Evolutionary conservation across 1,140 invertebrate species (phyloP).

Genomic region (Mactra quadrangularis): DNA sequence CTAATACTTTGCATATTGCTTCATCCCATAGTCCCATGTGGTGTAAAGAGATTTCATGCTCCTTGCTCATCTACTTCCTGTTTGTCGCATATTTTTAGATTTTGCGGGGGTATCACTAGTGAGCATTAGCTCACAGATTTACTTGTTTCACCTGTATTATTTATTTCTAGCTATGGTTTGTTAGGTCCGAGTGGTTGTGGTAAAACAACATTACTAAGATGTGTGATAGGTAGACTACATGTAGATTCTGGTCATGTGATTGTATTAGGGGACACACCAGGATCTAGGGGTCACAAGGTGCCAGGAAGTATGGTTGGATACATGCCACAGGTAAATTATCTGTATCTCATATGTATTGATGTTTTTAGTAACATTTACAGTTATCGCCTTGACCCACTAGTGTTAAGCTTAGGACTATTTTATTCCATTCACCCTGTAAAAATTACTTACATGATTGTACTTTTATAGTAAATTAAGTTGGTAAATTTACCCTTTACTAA

Average conservation of each 20-base stretch:
- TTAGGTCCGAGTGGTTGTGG: slow-evolving; percentile 82
- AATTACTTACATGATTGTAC: too few species aligned
- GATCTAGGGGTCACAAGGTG: slow-evolving; percentile 78
- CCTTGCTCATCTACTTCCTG: not conserved
- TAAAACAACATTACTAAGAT: slow-evolving; percentile 83
- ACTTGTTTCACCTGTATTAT: not conserved
- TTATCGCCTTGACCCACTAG: too few species aligned
- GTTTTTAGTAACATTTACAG: too few species aligned
- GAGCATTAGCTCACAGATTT: not conserved
- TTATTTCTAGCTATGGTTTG: slow-evolving; percentile 78
- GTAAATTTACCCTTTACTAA: too few species aligned
- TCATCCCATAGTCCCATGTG: not conserved
- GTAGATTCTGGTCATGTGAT: slow-evolving; percentile 78
- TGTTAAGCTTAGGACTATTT: too few species aligned
- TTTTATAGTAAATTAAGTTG: too few species aligned
- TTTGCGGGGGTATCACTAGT: not conserved
- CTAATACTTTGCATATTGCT: too few species aligned
- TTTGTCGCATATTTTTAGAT: not conserved
- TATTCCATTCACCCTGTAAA: too few species aligned
- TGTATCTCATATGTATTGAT: too few species aligned
- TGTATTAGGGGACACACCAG: slow-evolving; percentile 81
- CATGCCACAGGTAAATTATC: slow-evolving; percentile 82
- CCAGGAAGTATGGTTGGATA: slow-evolving; percentile 83
- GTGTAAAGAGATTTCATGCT: too few species aligned
- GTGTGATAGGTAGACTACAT: slow-evolving; percentile 80